Percentiles rank a stretch among this genome's conserved stretches.
Evolutionary conservation across 2,113 vertebrate species (phyloP).

Genomic region (Lycocorax pyrrhopterus): DNA sequence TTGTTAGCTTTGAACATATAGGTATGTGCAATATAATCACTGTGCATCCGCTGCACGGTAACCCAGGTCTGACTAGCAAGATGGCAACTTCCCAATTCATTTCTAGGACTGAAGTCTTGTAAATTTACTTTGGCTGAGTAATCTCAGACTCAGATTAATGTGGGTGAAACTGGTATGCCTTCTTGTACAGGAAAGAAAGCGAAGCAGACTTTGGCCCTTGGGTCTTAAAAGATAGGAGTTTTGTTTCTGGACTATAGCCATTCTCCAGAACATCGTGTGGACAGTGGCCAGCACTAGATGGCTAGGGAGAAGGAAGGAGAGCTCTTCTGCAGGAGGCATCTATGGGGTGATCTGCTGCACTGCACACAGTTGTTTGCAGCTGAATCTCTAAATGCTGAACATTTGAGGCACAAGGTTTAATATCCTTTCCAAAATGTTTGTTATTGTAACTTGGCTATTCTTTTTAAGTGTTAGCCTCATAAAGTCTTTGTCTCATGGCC

Average conservation of each 20-base stretch:
- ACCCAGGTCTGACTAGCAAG: not conserved
- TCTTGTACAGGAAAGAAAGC: not conserved
- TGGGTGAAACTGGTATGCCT: not conserved
- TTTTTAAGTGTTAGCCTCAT: not conserved
- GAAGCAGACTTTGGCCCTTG: not conserved
- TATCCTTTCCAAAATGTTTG: not conserved
- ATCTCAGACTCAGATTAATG: not conserved
- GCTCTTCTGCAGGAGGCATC: not conserved
- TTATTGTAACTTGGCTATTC: not conserved
- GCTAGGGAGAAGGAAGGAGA: not conserved
- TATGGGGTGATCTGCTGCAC: not conserved
- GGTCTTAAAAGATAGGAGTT: not conserved
- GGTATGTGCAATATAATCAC: not conserved
- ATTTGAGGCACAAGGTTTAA: not conserved
- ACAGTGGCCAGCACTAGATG: not conserved
- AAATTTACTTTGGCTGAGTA: not conserved
- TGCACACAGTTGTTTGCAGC: not conserved
- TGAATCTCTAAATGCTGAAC: not conserved
- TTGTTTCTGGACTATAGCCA: not conserved
- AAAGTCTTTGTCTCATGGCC: not conserved
- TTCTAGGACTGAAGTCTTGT: not conserved
- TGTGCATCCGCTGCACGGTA: not conserved
- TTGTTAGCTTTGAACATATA: not conserved
- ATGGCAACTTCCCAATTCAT: not conserved
- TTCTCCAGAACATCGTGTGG: not conserved